Evolutionary conservation across 2,797 vertebrate genomes (phyloP).

Genomic region (Falco peregrinus): DNA sequence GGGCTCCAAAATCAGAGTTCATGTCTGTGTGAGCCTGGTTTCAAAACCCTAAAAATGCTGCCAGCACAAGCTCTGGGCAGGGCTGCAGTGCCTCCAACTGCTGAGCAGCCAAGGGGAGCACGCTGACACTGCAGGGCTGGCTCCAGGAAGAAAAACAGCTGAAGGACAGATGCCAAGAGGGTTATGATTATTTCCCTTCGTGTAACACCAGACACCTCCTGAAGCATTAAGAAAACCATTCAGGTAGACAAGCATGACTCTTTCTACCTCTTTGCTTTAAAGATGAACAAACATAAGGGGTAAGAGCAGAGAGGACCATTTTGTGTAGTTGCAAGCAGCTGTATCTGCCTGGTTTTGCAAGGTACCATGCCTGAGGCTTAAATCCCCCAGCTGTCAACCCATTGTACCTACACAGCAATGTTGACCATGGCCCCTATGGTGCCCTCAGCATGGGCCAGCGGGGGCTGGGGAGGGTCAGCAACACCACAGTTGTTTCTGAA

Average conservation of each 20-base stretch:
- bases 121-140: neutral
- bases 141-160: neutral
- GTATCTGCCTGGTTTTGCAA: neutral
- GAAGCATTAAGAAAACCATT: neutral
- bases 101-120: neutral
- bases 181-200: neutral
- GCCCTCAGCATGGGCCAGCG: neutral
- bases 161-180: neutral
- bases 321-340: neutral
- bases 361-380: neutral
- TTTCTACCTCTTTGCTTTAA: neutral
- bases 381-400: neutral
- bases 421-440: neutral
- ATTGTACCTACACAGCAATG: neutral
- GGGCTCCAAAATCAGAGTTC: neutral
- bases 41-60: constrained; percentile 11
- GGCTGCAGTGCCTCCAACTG: neutral
- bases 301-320: neutral
- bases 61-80: neutral
- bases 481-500: neutral
- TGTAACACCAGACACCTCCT: neutral
- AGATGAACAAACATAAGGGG: neutral
- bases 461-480: neutral
- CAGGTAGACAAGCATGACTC: neutral
- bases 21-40: neutral